These are phyloP conservation scores for Eolophus roseicapilla DNA, from an alignment of 2,113 vertebrate genomes.

Conservation along the genomic window DNA sequence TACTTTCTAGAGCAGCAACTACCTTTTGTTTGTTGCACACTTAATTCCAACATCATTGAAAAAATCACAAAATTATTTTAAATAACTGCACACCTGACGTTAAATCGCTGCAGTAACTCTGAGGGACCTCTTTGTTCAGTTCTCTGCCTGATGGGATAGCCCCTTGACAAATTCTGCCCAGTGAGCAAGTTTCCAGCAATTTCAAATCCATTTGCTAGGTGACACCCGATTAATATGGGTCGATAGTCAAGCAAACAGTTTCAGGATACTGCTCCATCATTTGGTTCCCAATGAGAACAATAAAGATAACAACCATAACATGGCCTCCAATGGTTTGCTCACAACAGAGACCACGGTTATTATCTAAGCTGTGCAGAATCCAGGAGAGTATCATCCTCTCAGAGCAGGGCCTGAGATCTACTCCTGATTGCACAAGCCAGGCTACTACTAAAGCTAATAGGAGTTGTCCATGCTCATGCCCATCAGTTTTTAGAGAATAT, in stretches of 20 bases:
- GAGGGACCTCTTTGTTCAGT: neutral
- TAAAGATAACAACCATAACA: neutral
- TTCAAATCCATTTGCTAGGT: neutral
- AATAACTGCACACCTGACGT: neutral
- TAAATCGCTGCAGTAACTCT: neutral
- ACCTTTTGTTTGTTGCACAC: accelerated
- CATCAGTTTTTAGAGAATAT: neutral
- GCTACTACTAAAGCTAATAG: neutral
- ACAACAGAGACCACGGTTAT: neutral
- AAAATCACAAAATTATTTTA: neutral
- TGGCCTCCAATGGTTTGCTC: neutral
- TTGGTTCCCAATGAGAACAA: neutral
- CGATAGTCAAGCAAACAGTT: neutral
- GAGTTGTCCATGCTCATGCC: neutral
- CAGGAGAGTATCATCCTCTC: neutral
- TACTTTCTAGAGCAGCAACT: neutral
- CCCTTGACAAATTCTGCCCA: neutral
- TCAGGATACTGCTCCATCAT: neutral
- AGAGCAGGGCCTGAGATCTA: neutral
- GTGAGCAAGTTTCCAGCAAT: neutral
- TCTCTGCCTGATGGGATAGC: neutral
- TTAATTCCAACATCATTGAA: neutral
- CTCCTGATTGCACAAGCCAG: neutral
- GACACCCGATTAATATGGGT: neutral
- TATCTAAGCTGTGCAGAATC: neutral